Evolutionary conservation across 2,797 vertebrate genomes (phyloP), one percentile per base, ranked within the genome.

Genomic region (Halcyon badia): DNA sequence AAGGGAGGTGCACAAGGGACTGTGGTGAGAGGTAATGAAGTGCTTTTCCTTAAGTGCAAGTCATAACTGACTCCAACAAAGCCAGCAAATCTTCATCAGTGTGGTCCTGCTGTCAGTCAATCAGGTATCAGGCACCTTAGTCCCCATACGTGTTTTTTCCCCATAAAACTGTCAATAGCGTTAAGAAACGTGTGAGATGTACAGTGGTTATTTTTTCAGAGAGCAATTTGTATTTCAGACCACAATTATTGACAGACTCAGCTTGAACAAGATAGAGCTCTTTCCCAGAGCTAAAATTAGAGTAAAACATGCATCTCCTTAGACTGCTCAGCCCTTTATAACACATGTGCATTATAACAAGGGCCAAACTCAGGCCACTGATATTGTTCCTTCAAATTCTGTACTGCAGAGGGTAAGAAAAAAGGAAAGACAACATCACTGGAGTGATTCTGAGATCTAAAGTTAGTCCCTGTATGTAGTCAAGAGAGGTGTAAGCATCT

Each of bases 241-340:
- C 20, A 11, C 19, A 82, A 28, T 81, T 69, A 87, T n/a, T 90
- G 10, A 7, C 81, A 69, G 44, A 94, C 48, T 65, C 60, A 68
- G 10, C 7, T 54, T 22, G 17, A 80, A 52, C 11, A 86, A 82
- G 42, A 54, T n/a, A 18, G 10, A 71, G 6, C 9, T 66, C 41
- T 77, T 87, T 79, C 61, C 39, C 71, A 83, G 52, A 80, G 31
- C 37, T 90, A 26, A 28, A 94, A 94, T 84, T 72, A 84, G 35
- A 86, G 10, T 56, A 65, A 89, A 85, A 85, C 30, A 57, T 17
- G 25, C 25, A 60, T 77, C 22, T 70, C 75, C 70, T 79, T 12
- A 62, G 18, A 52, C 30, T 78, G 42, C 35, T 72, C 24, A 71
- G 21, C 18, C 28, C 31, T 69, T 83, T 79, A 76, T 12, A 58